These are phyloP conservation scores for Clarias gariepinus DNA, from an alignment of 2,113 vertebrate species.

Conservation along the genomic window DNA sequence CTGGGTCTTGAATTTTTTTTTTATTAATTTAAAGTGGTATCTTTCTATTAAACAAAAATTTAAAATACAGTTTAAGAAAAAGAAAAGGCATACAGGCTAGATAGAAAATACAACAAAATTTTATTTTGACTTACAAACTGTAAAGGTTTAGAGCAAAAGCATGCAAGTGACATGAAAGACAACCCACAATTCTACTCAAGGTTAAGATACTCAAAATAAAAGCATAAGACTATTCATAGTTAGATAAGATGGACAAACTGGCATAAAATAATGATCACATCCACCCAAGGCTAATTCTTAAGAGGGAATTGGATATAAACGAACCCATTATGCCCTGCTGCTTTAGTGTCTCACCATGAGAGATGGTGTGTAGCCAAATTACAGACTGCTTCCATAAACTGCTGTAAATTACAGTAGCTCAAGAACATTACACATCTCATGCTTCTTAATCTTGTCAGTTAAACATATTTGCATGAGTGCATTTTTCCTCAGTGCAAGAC, in stretches of 20 bases:
- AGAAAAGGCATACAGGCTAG: background rate
- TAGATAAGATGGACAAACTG: constrained; percentile 15
- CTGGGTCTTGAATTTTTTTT: too few species aligned
- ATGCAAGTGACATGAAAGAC: constrained; percentile 49
- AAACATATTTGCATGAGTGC: background rate
- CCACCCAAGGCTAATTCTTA: constrained; percentile 7
- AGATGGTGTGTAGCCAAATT: constrained; percentile 13
- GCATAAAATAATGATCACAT: constrained; percentile 20
- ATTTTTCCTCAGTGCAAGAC: background rate
- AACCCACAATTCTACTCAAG: constrained; percentile 31
- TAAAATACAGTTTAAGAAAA: too few species aligned
- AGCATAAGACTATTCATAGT: constrained; percentile 35
- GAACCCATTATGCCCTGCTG: background rate
- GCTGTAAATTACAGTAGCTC: constrained; percentile 32
- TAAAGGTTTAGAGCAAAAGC: constrained; percentile 45
- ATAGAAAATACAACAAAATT: constrained; percentile 53
- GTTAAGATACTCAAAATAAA: constrained; percentile 32
- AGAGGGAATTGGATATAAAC: constrained; percentile 19
- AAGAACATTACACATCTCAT: constrained; percentile 10
- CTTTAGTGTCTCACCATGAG: background rate
- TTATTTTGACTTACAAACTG: constrained; percentile 49
- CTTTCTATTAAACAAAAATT: background rate
- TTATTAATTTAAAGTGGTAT: too few species aligned
- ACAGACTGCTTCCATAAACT: constrained; percentile 22
- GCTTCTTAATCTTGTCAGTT: background rate